A percentile compares a stretch with the other conserved stretches of the same genome.
Conservation (phyloP, 2,797 vertebrate species). For the Epinephelus awoara region DNA sequence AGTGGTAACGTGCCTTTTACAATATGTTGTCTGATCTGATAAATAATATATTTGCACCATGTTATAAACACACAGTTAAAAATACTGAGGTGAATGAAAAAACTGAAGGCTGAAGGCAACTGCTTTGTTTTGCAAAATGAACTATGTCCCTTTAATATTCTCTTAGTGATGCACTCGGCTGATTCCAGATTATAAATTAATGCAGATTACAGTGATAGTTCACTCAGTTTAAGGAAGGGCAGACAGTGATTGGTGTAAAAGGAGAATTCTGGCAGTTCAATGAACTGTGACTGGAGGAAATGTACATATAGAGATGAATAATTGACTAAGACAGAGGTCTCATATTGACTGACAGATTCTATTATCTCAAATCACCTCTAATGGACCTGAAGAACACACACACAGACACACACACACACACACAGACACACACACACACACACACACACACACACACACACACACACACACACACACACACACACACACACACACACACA, state of each 20-base stretch:
- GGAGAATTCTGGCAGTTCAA: slow-evolving; percentile 54
- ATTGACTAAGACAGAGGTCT: slow-evolving; percentile 65
- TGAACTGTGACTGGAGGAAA: slow-evolving; percentile 64
- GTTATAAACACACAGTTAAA: slow-evolving; percentile 17
- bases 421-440: not conserved
- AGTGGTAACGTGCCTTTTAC: slow-evolving; percentile 44
- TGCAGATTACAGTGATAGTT: slow-evolving; percentile 21
- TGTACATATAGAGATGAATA: slow-evolving; percentile 68
- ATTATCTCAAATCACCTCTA: slow-evolving; percentile 69
- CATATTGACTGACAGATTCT: slow-evolving; percentile 71
- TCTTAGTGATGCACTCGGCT: slow-evolving; percentile 5
- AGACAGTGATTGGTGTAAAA: slow-evolving; percentile 26
- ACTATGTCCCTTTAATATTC: slow-evolving; percentile 16
- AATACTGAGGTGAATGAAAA: slow-evolving; percentile 18
- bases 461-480: slow-evolving; percentile 10
- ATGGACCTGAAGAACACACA: slow-evolving; percentile 45
- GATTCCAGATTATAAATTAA: slow-evolving; percentile 33
- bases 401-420: slow-evolving; percentile 9
- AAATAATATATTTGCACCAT: slow-evolving; percentile 40
- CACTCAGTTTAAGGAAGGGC: slow-evolving; percentile 33
- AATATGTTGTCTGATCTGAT: slow-evolving; percentile 44
- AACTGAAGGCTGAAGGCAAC: slow-evolving; percentile 19
- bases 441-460: not conserved
- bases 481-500: slow-evolving; percentile 10
- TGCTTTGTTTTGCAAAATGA: slow-evolving; percentile 18